Base-by-base conservation (phyloP, 2,113 vertebrate species). In the Rhinoderma darwinii region DNA sequence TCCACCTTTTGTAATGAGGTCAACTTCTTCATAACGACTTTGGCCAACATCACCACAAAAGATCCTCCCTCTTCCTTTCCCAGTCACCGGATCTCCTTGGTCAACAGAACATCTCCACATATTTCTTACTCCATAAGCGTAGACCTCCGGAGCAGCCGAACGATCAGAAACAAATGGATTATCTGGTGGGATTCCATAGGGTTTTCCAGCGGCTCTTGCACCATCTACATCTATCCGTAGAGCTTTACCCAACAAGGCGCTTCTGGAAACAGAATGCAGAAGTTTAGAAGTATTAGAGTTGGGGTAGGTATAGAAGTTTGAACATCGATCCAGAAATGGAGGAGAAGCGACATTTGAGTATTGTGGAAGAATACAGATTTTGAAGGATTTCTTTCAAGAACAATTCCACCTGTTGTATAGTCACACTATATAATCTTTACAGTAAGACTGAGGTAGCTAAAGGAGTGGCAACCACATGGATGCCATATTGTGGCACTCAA, bases 1-100 rank as follows among this genome's bases (percentile, higher is more conserved):
- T 20, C 95, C 96, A 22, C 96, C 96, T 89, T 95, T 96, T 70
- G 93, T 89, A 25, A 96, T 92, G n/a, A 97, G 92, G 86, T 97
- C 90, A 0, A 96, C 90, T 91, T 97, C 96, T 89, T 97, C 96
- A 56, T 94, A 96, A n/a, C 93, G 93, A 90, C 96, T 96, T 89
- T 98, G 96, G 7, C 96, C 93, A 0, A 96, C 95, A 0, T 96
- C 96, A 20, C 96, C 97, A 43, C 96, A 97, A 93, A 97, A 96
- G 17, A 98, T 95, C 63, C 95, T 91, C 14, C 96, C 96, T 44
- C 90, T 90, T 86, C 96, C 95, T 7, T 90, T 91, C 43, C 8
- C 88, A 0, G 88, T 96, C 59, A 90, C 10, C 0, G 91, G 93
- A 89, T 96, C 93, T 0, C 96, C 96, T 0, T 94, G 92, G 89